Base-by-base conservation (phyloP, 2,113 vertebrate species). In the Eleginops maclovinus region DNA sequence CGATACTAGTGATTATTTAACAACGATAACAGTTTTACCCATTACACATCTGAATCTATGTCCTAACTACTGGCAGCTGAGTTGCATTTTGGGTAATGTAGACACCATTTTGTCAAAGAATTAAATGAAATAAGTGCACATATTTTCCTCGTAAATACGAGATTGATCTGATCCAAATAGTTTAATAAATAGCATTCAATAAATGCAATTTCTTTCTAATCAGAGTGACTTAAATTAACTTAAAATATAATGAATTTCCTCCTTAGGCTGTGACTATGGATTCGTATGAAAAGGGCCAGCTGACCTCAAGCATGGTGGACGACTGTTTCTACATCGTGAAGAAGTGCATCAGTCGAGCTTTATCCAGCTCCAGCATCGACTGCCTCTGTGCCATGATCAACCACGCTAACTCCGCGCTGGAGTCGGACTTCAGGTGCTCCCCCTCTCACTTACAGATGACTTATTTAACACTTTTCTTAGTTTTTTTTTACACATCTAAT, bases 381-480 rank as follows among this genome's bases (percentile, higher is more conserved):
- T 99, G 98, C 43, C 96, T 99, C 69, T 99, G 98, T 28, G 98
- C 98, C 28, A 99, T 99, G 98, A 99, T 99, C 93, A 99, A 99
- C 91, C 97, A 98, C 14, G 95, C 98, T 13, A 98, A 97, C 89
- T 97, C 96, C 0, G 94, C 96, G 83, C 95, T 99, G 66, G 98
- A 99, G 89, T 96, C 97, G 0, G 96, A 99, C 89, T 99, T 99
- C 95, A 96, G 97, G 98, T 99, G 88, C 43, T 59, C 14, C 12
- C 19, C 63, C 16, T 2, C 17, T 56, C 5, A 3, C 19, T 26
- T 31, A n/a, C 40, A 5, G 10, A 21, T n/a, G 4, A 63, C 1
- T 9, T 3, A 13, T 26, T 31, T 24, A 64, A n/a, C 40, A 8
- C 4, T 41, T 16, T 5, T 8, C 13, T 9, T 16, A 9, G 14